Evolutionary conservation across 2,113 vertebrate genomes (phyloP).

Genomic region (Neodontobutis hainanensis): DNA sequence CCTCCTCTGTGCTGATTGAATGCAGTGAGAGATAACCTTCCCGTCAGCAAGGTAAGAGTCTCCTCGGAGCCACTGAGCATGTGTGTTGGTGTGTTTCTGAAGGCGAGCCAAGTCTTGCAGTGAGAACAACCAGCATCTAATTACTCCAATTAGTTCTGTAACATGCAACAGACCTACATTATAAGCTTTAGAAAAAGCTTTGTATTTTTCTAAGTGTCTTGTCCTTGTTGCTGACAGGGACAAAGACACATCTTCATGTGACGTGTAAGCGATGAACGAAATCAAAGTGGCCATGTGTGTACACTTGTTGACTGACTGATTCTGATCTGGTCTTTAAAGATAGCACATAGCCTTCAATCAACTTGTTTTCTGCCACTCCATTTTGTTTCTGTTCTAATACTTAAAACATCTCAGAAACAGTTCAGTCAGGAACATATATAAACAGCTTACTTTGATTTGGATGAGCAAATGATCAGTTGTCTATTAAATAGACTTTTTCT

Average conservation of each 20-base stretch:
- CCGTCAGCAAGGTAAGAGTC: conserved; percentile 49
- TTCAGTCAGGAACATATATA: too few relatives aligned
- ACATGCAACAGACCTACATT: conserved; percentile 10
- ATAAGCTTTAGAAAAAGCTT: not conserved
- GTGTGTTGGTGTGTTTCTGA: conserved; percentile 49
- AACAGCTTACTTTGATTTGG: too few relatives aligned
- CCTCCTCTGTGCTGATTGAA: conserved; percentile 29
- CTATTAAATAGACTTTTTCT: too few relatives aligned
- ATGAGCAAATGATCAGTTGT: too few relatives aligned
- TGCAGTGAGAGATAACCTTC: conserved; percentile 52
- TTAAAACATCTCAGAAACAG: too few relatives aligned
- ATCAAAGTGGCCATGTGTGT: not conserved
- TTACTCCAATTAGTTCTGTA: conserved; percentile 33
- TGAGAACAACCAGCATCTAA: conserved; percentile 31
- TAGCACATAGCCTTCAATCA: not conserved
- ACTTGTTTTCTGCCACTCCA: too few relatives aligned
- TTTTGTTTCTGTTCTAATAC: too few relatives aligned
- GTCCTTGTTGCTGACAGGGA: not conserved
- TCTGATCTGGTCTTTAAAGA: not conserved
- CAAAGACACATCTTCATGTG: not conserved
- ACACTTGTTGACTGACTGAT: not conserved
- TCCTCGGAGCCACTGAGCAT: conserved; percentile 32
- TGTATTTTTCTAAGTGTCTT: not conserved
- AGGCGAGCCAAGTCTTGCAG: conserved; percentile 22
- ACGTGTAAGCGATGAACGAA: not conserved